Conservation (phyloP, 2,888 invertebrate species). For the Troides oblongomaculatus region DNA sequence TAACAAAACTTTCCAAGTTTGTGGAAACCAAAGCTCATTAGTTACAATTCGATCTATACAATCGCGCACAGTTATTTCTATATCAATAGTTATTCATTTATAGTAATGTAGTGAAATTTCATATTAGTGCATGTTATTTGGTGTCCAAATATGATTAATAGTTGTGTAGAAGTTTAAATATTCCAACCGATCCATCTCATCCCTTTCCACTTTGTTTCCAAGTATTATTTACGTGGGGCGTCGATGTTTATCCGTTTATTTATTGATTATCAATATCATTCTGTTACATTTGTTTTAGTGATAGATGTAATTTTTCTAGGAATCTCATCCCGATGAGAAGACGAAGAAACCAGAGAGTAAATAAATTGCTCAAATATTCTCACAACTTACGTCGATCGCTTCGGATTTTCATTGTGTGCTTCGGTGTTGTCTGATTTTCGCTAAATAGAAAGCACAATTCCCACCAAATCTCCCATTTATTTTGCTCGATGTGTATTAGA, state of each 20-base stretch:
- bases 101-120: not conserved
- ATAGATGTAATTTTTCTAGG: conserved; percentile 44
- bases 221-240: not conserved
- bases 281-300: conserved; percentile 8
- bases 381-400: not conserved
- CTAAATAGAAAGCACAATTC: not conserved
- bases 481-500: not conserved
- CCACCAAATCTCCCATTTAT: not conserved
- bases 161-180: no score
- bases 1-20: not conserved
- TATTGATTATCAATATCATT: not conserved
- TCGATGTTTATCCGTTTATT: not conserved
- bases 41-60: not conserved
- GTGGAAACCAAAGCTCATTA: not conserved
- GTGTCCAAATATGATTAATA: no score
- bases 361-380: conserved; percentile 29
- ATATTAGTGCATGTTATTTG: no score
- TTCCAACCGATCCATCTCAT: not conserved
- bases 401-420: not conserved
- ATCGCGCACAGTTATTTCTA: not conserved
- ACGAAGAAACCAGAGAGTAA: conserved; percentile 38
- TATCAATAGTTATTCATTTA: not conserved
- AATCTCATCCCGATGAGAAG: conserved; percentile 47
- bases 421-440: not conserved
- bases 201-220: not conserved